phyloP scores from a whole-genome alignment of 2,113 vertebrate genomes.

The Strix aluco region DNA sequence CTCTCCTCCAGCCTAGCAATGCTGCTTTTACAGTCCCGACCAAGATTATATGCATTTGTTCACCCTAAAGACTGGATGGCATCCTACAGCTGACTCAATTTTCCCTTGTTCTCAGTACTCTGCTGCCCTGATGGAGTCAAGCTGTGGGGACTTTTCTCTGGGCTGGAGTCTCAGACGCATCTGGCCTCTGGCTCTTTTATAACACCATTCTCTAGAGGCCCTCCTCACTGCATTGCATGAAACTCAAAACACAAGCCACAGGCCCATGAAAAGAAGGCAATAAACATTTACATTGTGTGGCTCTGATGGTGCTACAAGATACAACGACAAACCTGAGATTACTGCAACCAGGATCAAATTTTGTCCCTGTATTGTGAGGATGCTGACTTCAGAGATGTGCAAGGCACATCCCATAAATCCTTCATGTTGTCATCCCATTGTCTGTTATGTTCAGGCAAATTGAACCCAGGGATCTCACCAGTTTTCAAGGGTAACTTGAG shows the following conservation, averaged over 20 bases:
- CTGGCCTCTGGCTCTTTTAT: neutral
- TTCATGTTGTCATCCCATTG: slow-evolving; percentile 15
- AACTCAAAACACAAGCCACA: neutral
- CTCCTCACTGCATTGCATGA: neutral
- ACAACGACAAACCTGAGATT: neutral
- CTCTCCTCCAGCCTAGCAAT: slow-evolving; percentile 29
- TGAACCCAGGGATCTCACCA: neutral
- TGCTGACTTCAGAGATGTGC: neutral
- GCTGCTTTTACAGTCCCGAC: neutral
- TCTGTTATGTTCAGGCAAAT: slow-evolving; percentile 6
- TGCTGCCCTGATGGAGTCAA: neutral
- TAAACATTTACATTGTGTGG: neutral
- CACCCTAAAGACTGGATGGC: slow-evolving; percentile 32
- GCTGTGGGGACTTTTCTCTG: neutral
- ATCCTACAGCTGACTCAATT: neutral
- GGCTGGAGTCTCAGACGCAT: neutral
- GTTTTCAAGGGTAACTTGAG: neutral
- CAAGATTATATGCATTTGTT: neutral
- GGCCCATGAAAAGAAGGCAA: neutral
- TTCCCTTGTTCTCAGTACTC: slow-evolving; percentile 19
- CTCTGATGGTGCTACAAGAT: neutral
- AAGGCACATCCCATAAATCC: neutral
- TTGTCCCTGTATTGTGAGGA: neutral
- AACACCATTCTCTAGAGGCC: neutral
- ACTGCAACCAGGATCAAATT: neutral